Base-by-base conservation (phyloP, 2,888 invertebrate genomes). In the Stenichneumon culpator region DNA sequence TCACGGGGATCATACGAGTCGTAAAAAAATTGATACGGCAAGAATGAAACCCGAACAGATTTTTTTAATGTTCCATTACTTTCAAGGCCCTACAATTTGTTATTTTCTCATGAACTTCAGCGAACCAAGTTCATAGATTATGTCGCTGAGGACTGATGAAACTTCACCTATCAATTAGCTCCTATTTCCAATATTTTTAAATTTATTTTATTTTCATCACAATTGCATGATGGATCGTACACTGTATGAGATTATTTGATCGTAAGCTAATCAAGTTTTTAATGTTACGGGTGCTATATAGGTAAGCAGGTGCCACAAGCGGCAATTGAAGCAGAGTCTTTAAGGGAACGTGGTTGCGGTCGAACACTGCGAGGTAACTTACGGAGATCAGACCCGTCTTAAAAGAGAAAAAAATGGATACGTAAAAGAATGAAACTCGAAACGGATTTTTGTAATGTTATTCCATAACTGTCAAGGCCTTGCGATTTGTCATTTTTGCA, bases 301-400 rank as follows among this genome's bases (percentile, higher is more conserved):
- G 67, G 11, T 22, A 9, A 75, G 70, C 65, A 75, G 70, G 77
- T 82, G 67, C 83, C 39, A 84, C 80, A 67, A 52, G 72, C 68
- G 68, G 77, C 80, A 80, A 84, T 81, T 77, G 77, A 84, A 68
- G 80, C 80, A 44, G 39, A n/a, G 63, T 67, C 84, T 84, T 77
- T 84, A 78, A 81, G 84, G 77, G 78, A 84, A 73, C 77, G 73
- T 73, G 81, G 52, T 47, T 78, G 36, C 32, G 7, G 39, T 11
- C 47, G 32, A 73, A 22, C 47, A 36, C 19, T 72, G 60, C 57
- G 83, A 60, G 19, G 57, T 25, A 32, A 25, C 36, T 52, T 2
- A 19, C 3, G n/a, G 36, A 63, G 50, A 28, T 74, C 69, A 22
- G 19, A 69, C n/a, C n/a, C n/a, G 60, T 47, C n/a, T 68, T 74